Evolutionary conservation across 2,113 vertebrate genomes (phyloP).

Genomic region (Chaetops frenatus): DNA sequence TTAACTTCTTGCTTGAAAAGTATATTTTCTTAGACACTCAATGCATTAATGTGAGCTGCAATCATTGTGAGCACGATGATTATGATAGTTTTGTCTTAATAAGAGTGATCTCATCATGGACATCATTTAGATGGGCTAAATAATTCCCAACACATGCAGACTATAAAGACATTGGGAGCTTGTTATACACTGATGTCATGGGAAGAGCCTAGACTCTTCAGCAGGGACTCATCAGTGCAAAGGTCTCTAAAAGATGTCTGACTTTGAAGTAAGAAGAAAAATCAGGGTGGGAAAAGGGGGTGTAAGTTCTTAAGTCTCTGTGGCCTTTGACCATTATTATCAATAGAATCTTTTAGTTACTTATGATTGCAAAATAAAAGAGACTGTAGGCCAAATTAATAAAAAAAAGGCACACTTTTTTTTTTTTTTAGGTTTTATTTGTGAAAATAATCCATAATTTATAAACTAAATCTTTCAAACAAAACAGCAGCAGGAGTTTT

Average conservation of each 20-base stretch:
- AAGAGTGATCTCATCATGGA: constrained; percentile 26
- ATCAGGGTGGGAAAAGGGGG: not conserved
- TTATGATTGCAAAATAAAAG: not conserved
- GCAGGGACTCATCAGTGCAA: not conserved
- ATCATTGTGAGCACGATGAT: not conserved
- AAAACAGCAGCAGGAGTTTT: not conserved
- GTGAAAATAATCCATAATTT: not conserved
- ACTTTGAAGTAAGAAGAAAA: not conserved
- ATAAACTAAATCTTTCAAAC: not conserved
- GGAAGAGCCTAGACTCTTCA: constrained; percentile 1
- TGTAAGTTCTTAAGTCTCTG: not conserved
- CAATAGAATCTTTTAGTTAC: not conserved
- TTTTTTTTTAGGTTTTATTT: not conserved
- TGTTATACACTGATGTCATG: constrained; percentile 29
- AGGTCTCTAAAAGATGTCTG: not conserved
- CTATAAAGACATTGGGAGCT: not conserved
- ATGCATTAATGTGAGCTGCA: not conserved
- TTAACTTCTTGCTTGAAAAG: not conserved
- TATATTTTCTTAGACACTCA: not conserved
- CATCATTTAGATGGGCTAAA: not conserved
- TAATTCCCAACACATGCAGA: constrained; percentile 16
- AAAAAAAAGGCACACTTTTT: not conserved
- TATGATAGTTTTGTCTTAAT: not conserved
- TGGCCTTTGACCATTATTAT: not conserved
- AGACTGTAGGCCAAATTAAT: not conserved